A percentile compares a stretch with the other conserved stretches of the same genome.
phyloP scores from a whole-genome alignment of 2,113 vertebrate species.

The Syrrhaptes paradoxus region DNA sequence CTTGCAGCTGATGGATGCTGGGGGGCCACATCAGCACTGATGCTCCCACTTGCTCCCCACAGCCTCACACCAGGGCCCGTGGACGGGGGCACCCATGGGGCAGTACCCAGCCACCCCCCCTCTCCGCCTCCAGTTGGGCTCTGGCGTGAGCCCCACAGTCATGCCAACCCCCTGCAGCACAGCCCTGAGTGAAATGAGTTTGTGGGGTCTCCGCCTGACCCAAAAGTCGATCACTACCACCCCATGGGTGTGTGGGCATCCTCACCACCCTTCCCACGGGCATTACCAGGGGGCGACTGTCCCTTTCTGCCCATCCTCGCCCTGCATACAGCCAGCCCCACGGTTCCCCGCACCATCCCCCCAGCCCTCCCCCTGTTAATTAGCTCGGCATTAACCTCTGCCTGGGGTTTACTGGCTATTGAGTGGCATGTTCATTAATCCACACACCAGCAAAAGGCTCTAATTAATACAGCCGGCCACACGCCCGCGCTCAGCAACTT shows the following conservation, averaged over 20 bases:
- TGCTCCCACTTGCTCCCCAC: not conserved
- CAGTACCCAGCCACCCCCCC: not conserved
- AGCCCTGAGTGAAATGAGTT: rapidly evolving
- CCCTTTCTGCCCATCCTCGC: not conserved
- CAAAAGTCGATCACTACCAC: rapidly evolving
- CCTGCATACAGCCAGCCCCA: rapidly evolving
- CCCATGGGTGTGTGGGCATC: too few relatives aligned
- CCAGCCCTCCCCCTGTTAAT: conserved; percentile 47
- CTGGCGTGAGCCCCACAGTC: rapidly evolving
- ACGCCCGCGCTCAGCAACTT: conserved; percentile 7
- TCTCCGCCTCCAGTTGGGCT: rapidly evolving
- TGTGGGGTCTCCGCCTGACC: not conserved
- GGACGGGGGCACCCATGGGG: not conserved
- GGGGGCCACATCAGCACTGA: rapidly evolving
- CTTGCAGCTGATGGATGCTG: not conserved
- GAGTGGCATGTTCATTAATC: conserved; percentile 72
- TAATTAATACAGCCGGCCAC: conserved; percentile 57
- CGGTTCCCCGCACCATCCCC: not conserved
- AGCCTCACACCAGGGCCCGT: not conserved
- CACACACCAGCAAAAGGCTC: conserved; percentile 55
- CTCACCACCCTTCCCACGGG: not conserved
- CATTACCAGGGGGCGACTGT: rapidly evolving
- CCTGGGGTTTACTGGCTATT: conserved; percentile 61
- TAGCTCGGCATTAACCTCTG: conserved; percentile 75
- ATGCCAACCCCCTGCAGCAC: not conserved